Evolutionary conservation across 2,888 invertebrate species (phyloP), one percentile per base, ranked within the genome.

Genomic region (Thumatha senex): DNA sequence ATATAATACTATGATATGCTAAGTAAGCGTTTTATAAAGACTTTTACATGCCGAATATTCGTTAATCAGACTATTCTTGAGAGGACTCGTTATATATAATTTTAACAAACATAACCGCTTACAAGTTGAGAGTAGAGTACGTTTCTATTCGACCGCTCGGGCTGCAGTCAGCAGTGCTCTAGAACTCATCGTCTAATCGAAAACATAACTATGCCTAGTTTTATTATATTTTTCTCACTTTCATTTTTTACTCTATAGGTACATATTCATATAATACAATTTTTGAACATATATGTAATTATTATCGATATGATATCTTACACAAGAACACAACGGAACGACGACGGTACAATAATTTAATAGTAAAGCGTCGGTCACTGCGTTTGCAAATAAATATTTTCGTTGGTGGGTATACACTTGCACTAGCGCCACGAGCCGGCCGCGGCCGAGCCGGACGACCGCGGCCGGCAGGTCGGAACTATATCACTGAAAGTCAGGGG

Each of bases 1-100:
- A 91, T 91, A 91, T 90, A 90, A 91, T 91, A 91, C 91, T 90
- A 91, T 91, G 91, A 91, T 91, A 91, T 91, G 91, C 91, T 91
- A 91, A 89, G 89, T 91, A 91, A 91, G 91, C 91, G 91, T 89
- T 91, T 91, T 89, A 90, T 90, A 89, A 90, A 91, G 90, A 91
- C 90, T 89, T 90, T 90, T 88, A 90, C 90, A 90, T 90, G 90
- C 90, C 90, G 89, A 89, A 90, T 89, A 90, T 88, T 90, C 80
- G 86, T 87, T 90, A 89, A 89, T 91, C 91, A 91, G 90, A 90
- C 90, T 90, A 90, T 91, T 89, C 89, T 84, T 89, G 84, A 90
- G 89, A 90, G 90, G 90, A 90, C 90, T 90, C 87, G 88, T 89
- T 77, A 89, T 88, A 89, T 89, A 89, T 89, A 86, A 88, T 86